These are phyloP conservation scores for Caenorhabditis japonica DNA, from an alignment of 2,888 invertebrate species.

Conservation along the genomic window DNA sequence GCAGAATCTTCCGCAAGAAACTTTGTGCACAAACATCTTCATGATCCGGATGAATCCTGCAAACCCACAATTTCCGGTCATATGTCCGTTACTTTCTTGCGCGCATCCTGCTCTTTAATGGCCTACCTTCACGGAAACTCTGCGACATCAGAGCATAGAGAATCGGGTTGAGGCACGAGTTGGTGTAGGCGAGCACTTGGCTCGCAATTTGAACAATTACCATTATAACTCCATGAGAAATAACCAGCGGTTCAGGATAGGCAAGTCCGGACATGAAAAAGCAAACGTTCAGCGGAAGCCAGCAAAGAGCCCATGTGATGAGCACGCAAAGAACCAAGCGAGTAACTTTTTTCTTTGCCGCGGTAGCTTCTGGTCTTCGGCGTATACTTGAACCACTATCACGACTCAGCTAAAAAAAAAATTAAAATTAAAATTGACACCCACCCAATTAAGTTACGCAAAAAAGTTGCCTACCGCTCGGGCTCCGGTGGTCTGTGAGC, in stretches of 20 bases:
- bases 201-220: slow-evolving; percentile 73
- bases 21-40: slow-evolving; percentile 40
- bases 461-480: too few relatives aligned
- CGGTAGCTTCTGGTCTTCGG: slow-evolving; percentile 69
- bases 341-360: slow-evolving; percentile 81
- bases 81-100: neutral
- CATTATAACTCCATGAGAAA: slow-evolving; percentile 71
- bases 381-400: slow-evolving; percentile 55
- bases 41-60: slow-evolving; percentile 61
- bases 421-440: too few relatives aligned
- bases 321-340: slow-evolving; percentile 85
- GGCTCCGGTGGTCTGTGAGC: slow-evolving; percentile 23
- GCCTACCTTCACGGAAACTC: slow-evolving; percentile 87
- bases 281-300: slow-evolving; percentile 90
- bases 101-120: neutral
- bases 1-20: slow-evolving; percentile 56
- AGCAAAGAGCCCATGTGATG: slow-evolving; percentile 91
- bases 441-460: too few relatives aligned
- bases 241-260: slow-evolving; percentile 73
- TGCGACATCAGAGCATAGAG: slow-evolving; percentile 94
- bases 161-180: slow-evolving; percentile 93
- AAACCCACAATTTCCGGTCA: slow-evolving; percentile 13
- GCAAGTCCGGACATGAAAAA: slow-evolving; percentile 77
- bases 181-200: slow-evolving; percentile 85
- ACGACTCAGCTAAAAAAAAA: too few relatives aligned